Conservation (phyloP, 2,797 vertebrate genomes). For the Spea hammondii region DNA sequence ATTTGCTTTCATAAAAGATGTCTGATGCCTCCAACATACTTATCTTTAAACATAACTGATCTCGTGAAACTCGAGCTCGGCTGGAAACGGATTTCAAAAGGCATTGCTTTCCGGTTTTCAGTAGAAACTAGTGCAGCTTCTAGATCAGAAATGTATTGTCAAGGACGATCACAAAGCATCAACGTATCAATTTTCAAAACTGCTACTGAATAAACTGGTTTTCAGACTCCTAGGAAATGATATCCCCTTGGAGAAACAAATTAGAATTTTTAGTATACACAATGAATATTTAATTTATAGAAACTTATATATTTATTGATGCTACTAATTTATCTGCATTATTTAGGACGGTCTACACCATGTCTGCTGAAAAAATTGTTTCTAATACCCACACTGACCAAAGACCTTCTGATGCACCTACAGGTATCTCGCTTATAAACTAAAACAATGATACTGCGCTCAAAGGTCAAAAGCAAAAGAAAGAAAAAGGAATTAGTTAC, state of each 20-base stretch:
- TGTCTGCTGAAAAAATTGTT: too few species aligned
- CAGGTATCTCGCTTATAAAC: too few species aligned
- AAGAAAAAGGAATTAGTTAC: too few species aligned
- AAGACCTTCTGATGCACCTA: too few species aligned
- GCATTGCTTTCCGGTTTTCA: not conserved
- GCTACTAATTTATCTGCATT: too few species aligned
- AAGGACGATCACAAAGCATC: too few species aligned
- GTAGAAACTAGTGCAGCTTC: conserved; percentile 4
- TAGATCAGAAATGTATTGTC: not conserved
- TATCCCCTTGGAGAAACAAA: conserved; percentile 1
- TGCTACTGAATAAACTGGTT: not conserved
- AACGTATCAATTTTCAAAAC: not conserved
- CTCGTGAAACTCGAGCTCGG: conserved; percentile 7
- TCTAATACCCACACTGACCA: too few species aligned
- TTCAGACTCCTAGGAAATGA: not conserved
- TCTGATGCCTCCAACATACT: conserved; percentile 13
- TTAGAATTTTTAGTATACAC: not conserved
- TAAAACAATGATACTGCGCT: too few species aligned
- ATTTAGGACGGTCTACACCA: too few species aligned
- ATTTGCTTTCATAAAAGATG: conserved; percentile 27
- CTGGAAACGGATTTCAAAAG: conserved; percentile 17
- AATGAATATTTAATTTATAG: too few species aligned
- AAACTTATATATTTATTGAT: too few species aligned
- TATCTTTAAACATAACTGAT: conserved; percentile 31
- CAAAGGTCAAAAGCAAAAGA: too few species aligned